Conservation (phyloP, 2,888 invertebrate species). For the Boloria euphrosyne region DNA sequence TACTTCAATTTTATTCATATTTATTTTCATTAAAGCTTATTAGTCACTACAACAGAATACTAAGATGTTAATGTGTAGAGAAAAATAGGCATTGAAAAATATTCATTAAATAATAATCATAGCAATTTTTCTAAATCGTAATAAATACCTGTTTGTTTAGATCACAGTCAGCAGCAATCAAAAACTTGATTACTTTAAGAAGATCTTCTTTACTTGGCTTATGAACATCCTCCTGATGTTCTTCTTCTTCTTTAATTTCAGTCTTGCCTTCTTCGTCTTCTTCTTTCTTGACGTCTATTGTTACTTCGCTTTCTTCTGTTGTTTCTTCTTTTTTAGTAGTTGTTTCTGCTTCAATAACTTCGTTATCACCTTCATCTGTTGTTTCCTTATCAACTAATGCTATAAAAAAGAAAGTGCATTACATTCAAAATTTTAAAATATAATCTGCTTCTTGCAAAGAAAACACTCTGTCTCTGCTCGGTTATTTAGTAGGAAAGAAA, state of each 20-base stretch:
- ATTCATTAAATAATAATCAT: neutral
- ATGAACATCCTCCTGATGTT: slow-evolving; percentile 59
- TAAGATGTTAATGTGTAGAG: too few species aligned
- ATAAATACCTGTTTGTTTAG: slow-evolving; percentile 85
- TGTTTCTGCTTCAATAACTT: slow-evolving; percentile 38
- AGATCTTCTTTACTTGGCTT: slow-evolving; percentile 59
- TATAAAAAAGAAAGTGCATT: slow-evolving; percentile 45
- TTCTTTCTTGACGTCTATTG: slow-evolving; percentile 36
- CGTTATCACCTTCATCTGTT: slow-evolving; percentile 40
- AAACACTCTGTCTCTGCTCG: too few species aligned
- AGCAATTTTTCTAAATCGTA: too few species aligned
- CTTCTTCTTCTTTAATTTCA: slow-evolving; percentile 41
- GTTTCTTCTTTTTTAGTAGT: slow-evolving; percentile 37
- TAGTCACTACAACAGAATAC: too few species aligned
- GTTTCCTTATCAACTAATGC: slow-evolving; percentile 58
- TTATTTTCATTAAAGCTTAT: too few species aligned
- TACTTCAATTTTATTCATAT: too few species aligned
- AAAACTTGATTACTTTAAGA: slow-evolving; percentile 82
- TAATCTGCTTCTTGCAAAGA: too few species aligned
- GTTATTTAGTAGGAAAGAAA: too few species aligned
- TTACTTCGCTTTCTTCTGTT: slow-evolving; percentile 34
- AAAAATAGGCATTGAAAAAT: neutral
- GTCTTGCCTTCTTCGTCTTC: slow-evolving; percentile 41
- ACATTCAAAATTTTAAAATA: too few species aligned
- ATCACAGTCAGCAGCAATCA: slow-evolving; percentile 91